phyloP scores from a whole-genome alignment of 2,797 vertebrate genomes.

The Pteronotus mesoamericanus region DNA sequence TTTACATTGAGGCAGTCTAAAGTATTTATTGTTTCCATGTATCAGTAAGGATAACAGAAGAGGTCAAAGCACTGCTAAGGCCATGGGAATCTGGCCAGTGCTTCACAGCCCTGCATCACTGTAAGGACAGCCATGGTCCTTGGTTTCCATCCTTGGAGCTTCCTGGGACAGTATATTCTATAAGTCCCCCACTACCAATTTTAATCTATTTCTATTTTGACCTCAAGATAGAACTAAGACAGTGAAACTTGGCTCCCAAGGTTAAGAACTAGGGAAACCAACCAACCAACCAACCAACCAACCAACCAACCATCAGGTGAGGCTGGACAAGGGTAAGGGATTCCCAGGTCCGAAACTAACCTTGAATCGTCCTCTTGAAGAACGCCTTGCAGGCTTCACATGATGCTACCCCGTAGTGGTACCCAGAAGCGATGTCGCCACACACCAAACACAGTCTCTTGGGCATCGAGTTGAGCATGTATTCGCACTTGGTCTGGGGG shows the following conservation, averaged over 20 bases:
- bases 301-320: neutral
- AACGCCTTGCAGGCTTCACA: conserved; percentile 99
- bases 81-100: neutral
- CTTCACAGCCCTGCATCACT: neutral
- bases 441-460: conserved; percentile 99
- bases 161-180: neutral
- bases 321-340: neutral
- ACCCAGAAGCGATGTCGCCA: conserved; percentile 98
- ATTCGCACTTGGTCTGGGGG: conserved; percentile 99
- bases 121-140: neutral
- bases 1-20: neutral
- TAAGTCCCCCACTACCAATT: neutral
- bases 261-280: neutral
- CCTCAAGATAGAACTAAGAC: neutral
- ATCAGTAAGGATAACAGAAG: neutral
- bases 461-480: conserved; percentile 99
- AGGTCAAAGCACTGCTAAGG: neutral
- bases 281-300: too few species aligned
- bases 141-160: neutral
- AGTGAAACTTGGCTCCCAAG: neutral
- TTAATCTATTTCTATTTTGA: neutral
- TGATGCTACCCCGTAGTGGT: conserved; percentile 98
- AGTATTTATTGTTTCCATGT: neutral
- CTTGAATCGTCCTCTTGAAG: conserved; percentile 99
- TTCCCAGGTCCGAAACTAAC: conserved; percentile 82